phyloP scores from a whole-genome alignment of 2,797 vertebrate genomes.

The Huso huso region DNA sequence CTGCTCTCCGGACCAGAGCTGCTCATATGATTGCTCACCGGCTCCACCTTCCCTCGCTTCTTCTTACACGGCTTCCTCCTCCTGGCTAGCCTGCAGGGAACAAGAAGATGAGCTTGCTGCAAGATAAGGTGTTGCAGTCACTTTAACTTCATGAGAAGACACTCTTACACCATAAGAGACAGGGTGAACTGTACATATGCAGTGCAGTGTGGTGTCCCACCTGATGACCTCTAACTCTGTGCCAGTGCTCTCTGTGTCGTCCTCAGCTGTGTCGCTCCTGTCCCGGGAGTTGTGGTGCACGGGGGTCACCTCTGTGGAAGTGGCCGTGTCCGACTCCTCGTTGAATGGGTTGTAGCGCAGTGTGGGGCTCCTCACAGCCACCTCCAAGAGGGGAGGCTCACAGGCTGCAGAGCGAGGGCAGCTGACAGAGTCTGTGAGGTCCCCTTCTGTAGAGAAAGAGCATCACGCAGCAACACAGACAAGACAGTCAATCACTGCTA shows the following conservation, averaged over 20 bases:
- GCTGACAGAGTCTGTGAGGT: slow-evolving; percentile 83
- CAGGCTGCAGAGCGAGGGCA: slow-evolving; percentile 71
- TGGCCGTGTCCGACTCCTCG: slow-evolving; percentile 64
- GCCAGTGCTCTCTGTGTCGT: slow-evolving; percentile 53
- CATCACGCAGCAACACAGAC: neutral
- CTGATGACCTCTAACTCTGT: slow-evolving; percentile 89
- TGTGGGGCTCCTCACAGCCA: slow-evolving; percentile 61
- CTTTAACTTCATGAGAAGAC: too few relatives aligned
- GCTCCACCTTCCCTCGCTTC: slow-evolving; percentile 65
- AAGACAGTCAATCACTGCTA: slow-evolving; percentile 15
- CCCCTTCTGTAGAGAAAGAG: slow-evolving; percentile 68
- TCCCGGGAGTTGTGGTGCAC: slow-evolving; percentile 59
- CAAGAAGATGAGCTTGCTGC: slow-evolving; percentile 10
- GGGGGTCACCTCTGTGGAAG: slow-evolving; percentile 75
- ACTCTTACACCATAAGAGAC: too few relatives aligned
- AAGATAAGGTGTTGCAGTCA: neutral
- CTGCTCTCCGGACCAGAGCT: slow-evolving; percentile 43
- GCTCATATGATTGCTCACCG: slow-evolving; percentile 43
- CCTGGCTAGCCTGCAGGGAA: slow-evolving; percentile 69
- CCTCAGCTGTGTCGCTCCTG: slow-evolving; percentile 33
- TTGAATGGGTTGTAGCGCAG: slow-evolving; percentile 89
- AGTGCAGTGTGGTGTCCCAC: slow-evolving; percentile 41
- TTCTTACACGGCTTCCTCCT: slow-evolving; percentile 79
- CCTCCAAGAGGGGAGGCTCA: slow-evolving; percentile 59
- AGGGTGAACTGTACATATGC: neutral